phyloP scores from a whole-genome alignment of 2,113 vertebrate genomes.

The Odobenus rosmarus region DNA sequence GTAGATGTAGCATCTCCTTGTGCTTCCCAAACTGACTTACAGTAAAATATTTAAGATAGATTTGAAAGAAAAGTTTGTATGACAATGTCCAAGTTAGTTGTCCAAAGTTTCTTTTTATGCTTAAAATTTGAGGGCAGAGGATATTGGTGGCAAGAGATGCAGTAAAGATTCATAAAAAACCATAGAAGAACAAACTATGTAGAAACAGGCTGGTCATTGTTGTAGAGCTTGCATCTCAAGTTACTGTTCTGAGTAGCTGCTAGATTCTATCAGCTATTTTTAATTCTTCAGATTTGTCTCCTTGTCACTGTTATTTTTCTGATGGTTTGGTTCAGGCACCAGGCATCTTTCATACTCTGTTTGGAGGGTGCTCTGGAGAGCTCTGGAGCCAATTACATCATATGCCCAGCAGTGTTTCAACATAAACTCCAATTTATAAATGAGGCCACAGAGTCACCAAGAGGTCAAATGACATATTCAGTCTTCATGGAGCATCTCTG shows the following conservation, averaged over 20 bases:
- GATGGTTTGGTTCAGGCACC: background rate
- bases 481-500: background rate
- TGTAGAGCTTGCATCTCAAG: background rate
- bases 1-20: background rate
- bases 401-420: background rate
- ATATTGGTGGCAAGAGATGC: background rate
- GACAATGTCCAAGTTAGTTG: background rate
- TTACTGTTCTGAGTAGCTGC: background rate
- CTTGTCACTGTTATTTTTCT: constrained; percentile 16
- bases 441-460: constrained; percentile 53
- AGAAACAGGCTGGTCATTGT: background rate
- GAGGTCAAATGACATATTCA: constrained; percentile 59
- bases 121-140: constrained; percentile 26
- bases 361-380: constrained; percentile 14
- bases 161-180: background rate
- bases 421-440: constrained; percentile 61
- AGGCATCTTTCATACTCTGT: constrained; percentile 20
- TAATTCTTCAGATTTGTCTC: background rate
- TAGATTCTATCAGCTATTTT: background rate
- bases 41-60: background rate
- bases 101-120: background rate
- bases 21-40: constrained; percentile 27
- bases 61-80: background rate
- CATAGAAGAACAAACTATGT: background rate
- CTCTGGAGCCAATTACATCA: constrained; percentile 30